Evolutionary conservation across 2,888 invertebrate species (phyloP).

Genomic region (Elysia crispata): DNA sequence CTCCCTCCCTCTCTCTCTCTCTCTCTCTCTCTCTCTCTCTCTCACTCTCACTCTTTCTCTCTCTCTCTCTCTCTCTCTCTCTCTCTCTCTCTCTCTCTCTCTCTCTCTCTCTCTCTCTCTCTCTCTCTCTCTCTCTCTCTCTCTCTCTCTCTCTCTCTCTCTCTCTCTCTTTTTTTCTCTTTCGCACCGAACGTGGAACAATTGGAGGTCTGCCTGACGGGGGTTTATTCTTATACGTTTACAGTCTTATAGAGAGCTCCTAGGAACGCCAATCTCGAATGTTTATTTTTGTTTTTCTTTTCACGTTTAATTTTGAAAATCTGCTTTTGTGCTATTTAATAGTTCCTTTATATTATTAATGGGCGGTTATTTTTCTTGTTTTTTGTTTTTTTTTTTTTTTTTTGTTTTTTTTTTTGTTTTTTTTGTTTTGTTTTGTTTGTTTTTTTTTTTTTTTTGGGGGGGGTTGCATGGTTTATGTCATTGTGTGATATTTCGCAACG

Average conservation of each 20-base stretch:
- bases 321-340: no score
- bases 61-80: slow-evolving; percentile 3
- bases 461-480: no score
- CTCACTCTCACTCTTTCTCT: slow-evolving; percentile 27
- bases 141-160: slow-evolving; percentile 28
- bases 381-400: slow-evolving; percentile 19
- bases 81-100: slow-evolving; percentile 19
- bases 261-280: no score
- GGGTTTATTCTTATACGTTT: no score
- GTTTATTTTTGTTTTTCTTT: no score
- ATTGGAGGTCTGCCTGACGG: no score
- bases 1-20: slow-evolving; percentile 6
- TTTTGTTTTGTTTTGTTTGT: neutral
- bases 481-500: no score
- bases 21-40: slow-evolving; percentile 36
- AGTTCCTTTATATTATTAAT: neutral
- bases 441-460: neutral
- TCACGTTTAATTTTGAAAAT: no score
- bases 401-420: neutral
- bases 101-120: neutral
- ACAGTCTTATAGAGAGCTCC: no score
- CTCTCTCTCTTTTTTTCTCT: slow-evolving; percentile 22
- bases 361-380: neutral
- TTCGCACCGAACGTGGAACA: no score
- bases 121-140: neutral